Evolutionary conservation across 2,797 vertebrate species (phyloP), one percentile per base, ranked within the genome.

Genomic region (Heterohyrax brucei): DNA sequence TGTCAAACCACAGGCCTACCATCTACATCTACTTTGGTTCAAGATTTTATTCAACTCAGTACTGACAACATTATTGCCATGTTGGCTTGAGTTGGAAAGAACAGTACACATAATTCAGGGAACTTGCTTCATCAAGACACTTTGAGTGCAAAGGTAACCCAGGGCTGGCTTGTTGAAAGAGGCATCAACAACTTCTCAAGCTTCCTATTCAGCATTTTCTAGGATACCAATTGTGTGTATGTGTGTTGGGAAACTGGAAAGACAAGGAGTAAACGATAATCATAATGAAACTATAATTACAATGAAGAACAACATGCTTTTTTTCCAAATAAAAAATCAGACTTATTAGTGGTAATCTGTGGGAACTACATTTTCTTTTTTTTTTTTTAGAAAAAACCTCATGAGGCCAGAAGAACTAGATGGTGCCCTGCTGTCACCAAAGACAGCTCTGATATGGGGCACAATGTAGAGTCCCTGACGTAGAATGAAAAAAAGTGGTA

Each of bases 261-360:
- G 70, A 82, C 64, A 93, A 96, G 33, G 56, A 66, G 91, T 68
- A 93, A 0, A 10, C 82, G 95, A 77, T 18, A 94, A 33, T 91
- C 3, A 0, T 90, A 92, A 59, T 82, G 88, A 95, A 97, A 9
- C 82, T 96, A 75, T 18, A 94, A 39, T 91, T 5, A 0, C 89
- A 92, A 59, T 82, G 88, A 95, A 97, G 81, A 95, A 88, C 94
- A 95, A 92, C 94, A 90, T 86, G 92, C 72, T 59, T 73, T 61
- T 78, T 30, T 39, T 89, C 93, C 95, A 84, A 97, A 97, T 96
- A 94, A 96, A 92, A 80, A 44, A 94, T 94, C 94, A 97, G 97
- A 96, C 81, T 68, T 98, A 91, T 56, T 97, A 97, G 46, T 30
- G 66, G 92, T 56, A 81, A 93, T 56, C 68, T 10, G 7, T 80